These are phyloP conservation scores for Ctena decussata DNA, from an alignment of 2,888 invertebrate genomes.

Conservation along the genomic window DNA sequence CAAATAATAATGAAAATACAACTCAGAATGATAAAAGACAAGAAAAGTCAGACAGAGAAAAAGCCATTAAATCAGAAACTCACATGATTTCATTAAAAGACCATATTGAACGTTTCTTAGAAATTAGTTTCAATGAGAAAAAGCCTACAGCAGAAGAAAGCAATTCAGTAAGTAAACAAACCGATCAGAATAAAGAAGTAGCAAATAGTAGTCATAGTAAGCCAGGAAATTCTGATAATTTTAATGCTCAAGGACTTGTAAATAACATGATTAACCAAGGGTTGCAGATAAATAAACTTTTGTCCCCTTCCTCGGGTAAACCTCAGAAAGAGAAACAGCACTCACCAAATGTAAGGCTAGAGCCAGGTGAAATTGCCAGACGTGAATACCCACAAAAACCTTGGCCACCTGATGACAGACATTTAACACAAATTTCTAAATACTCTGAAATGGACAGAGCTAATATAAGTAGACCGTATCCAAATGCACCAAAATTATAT, in stretches of 20 bases:
- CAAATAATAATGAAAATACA: slow-evolving; percentile 5
- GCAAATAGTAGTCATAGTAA: neutral
- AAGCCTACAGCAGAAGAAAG: slow-evolving; percentile 53
- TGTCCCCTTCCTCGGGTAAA: slow-evolving; percentile 16
- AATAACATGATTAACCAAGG: slow-evolving; percentile 74
- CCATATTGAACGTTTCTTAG: slow-evolving; percentile 77
- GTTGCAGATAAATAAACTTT: slow-evolving; percentile 31
- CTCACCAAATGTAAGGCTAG: neutral
- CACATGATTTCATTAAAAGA: slow-evolving; percentile 75
- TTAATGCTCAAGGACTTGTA: slow-evolving; percentile 78
- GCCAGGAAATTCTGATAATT: slow-evolving; percentile 43
- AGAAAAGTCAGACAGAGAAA: slow-evolving; percentile 17
- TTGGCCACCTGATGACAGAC: neutral
- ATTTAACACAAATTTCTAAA: neutral
- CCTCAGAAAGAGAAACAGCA: slow-evolving; percentile 9
- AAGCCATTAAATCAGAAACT: slow-evolving; percentile 48
- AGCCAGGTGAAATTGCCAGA: neutral
- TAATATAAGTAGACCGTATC: neutral
- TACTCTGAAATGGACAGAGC: neutral
- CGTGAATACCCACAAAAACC: neutral
- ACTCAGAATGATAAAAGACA: slow-evolving; percentile 17
- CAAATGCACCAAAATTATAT: neutral
- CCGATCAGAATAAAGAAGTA: neutral
- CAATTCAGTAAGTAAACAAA: slow-evolving; percentile 12
- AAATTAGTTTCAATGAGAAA: slow-evolving; percentile 70